Evolutionary conservation across 2,797 vertebrate genomes (phyloP), one percentile per base, ranked within the genome.

Genomic region (Urocyon cinereoargenteus): DNA sequence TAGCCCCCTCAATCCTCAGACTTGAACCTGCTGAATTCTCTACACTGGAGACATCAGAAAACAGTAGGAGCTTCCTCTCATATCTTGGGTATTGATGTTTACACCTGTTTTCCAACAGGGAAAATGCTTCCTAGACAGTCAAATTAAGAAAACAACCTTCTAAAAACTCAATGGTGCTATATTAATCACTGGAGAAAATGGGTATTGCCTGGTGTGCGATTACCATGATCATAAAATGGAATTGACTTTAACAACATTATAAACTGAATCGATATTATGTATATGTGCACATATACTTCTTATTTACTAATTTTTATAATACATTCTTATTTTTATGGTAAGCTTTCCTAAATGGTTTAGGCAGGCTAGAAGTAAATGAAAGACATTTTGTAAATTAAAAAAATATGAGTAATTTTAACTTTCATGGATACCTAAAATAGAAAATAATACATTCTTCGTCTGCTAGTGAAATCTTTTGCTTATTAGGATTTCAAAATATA

Each of bases 181-280:
- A 98, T 98, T 97, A 98, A 97, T 98, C 93, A 98, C 10, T 59
- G 90, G 81, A 75, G 97, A 98, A 98, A 97, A 97, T 53, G 68
- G 62, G 59, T 61, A 97, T 75, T 96, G 95, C 96, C 97, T 98
- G 94, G 18, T 96, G 51, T 84, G 84, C 0, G 13, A 98, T 82
- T 94, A 95, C 21, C 68, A 96, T 59, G 40, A 97, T 97, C 98
- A 98, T 97, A 98, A 98, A 98, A 94, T 45, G 98, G 78, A 98
- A 97, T 7, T 86, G 66, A 90, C 66, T 85, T 96, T 91, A 97
- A 97, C 55, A 96, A 83, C 28, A 92, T 97, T 96, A 86, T 59
- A 98, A 98, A 97, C 45, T 92, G 92, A 94, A 98, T 97, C 96
- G 96, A 96, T n/a, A 86, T 84, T 62, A 73, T 86, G 36, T 93